Evolutionary conservation across 2,888 invertebrate species (phyloP).

Genomic region (Troides helena): DNA sequence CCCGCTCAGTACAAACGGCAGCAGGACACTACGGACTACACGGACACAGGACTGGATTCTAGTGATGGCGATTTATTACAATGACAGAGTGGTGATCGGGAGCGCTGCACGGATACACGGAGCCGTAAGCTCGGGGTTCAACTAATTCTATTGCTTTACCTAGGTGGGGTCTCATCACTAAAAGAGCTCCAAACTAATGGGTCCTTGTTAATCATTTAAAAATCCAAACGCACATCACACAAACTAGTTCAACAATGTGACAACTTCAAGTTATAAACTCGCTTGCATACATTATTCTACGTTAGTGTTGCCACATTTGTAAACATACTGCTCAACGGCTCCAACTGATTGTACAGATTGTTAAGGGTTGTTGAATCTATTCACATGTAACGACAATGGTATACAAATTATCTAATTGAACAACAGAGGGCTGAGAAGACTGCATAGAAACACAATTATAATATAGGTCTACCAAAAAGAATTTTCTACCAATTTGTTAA

Average conservation of each 20-base stretch:
- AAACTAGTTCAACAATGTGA: no score
- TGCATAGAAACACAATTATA: constrained; percentile 2
- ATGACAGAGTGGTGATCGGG: constrained; percentile 1
- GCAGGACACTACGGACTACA: no score
- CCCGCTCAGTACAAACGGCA: constrained; percentile 30
- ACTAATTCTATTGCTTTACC: constrained; percentile 1
- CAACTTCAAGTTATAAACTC: no score
- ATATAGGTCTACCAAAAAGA: constrained; percentile 32
- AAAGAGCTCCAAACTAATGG: no score
- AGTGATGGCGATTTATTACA: constrained; percentile 1
- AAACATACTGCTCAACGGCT: no score
- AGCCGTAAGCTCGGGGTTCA: background rate
- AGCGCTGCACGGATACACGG: constrained; percentile 8
- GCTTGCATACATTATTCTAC: no score
- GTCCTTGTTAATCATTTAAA: no score
- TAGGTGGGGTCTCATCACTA: background rate
- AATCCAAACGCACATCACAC: no score
- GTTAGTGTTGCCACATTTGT: no score
- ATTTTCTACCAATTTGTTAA: constrained; percentile 36
- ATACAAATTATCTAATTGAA: background rate
- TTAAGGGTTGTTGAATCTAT: no score
- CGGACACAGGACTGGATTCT: background rate
- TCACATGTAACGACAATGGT: background rate
- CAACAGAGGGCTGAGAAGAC: background rate
- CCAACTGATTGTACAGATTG: no score